Evolutionary conservation across 1,140 invertebrate genomes (phyloP), one percentile per base, ranked within the genome.

Genomic region (Andricus grossulariae): DNA sequence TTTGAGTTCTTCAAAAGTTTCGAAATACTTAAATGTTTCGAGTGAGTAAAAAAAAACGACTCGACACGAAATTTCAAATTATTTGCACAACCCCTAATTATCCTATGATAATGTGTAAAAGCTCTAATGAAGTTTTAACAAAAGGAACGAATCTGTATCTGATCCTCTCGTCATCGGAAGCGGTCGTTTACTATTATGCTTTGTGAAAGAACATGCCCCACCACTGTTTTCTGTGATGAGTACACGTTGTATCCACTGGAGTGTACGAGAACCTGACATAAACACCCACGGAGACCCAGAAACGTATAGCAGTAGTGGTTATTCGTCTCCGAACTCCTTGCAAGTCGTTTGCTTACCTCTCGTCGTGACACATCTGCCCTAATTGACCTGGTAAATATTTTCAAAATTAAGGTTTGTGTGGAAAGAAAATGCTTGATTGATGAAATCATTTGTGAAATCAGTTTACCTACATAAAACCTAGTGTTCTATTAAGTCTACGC

Each of bases 351-450:
- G 54, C 12, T 55, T 55, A 55, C 54, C 18, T 55, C 54, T 55
- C 18, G 18, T 55, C 54, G 54, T 18, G 21, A 55, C 54, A 55
- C 54, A 55, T 55, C 54, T 55, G 54, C 13, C 13, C 21, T 55
- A 55, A 55, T 55, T 55, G 21, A 55, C 12, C 54, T 55, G 54
- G 54, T 55, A 55, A 55, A 55, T 55, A 55, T 55, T 55, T 19
- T 12, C 18, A 21, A 55, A 19, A 55, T 19, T n/a, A 19, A 55
- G 10, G 21, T 55, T 55, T 55, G 10, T 21, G n/a, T 10, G 19
- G 54, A 55, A 55, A 8, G 54, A 55, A 55, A 55, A 19, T 55
- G n/a, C 13, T 55, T 5, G 12, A 55, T 55, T 55, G 6, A 55
- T n/a, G 21, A 18, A 19, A 55, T 19, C 21, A 19, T 55, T 55